Evolutionary conservation across 2,888 invertebrate species (phyloP).

Genomic region (Frankliniella intonsa): DNA sequence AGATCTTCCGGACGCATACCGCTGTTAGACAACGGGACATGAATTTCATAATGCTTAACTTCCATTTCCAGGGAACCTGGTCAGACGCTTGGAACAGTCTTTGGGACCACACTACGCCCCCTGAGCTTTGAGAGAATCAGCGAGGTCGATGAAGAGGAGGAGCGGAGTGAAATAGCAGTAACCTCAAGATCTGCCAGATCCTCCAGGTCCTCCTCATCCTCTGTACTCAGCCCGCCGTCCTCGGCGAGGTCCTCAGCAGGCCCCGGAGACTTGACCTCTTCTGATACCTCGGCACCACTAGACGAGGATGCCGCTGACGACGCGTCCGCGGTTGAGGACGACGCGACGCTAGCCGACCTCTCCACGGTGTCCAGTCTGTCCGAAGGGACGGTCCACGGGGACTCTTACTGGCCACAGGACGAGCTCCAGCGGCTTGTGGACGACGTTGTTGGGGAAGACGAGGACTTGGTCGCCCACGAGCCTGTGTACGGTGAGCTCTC

Average conservation of each 20-base stretch:
- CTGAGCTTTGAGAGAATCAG: conserved; percentile 1
- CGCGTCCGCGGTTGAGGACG: not conserved
- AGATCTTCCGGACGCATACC: too few relatives aligned
- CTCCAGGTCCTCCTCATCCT: too few relatives aligned
- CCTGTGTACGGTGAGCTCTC: not conserved
- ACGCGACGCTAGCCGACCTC: not conserved
- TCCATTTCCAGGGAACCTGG: too few relatives aligned
- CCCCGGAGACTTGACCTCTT: too few relatives aligned
- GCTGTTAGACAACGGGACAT: too few relatives aligned
- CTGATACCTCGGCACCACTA: not conserved
- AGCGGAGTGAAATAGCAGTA: too few relatives aligned
- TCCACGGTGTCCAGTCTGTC: conserved; percentile 2
- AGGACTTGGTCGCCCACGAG: not conserved
- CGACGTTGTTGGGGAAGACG: not conserved
- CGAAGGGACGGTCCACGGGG: not conserved
- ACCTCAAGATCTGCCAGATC: too few relatives aligned
- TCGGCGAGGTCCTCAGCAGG: not conserved
- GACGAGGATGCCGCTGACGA: not conserved
- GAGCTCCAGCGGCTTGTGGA: not conserved
- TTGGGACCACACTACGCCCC: not conserved
- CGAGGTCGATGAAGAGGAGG: conserved; percentile 16
- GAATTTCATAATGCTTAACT: too few relatives aligned
- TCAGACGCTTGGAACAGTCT: too few relatives aligned
- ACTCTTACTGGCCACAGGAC: not conserved
- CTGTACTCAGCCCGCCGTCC: not conserved